A percentile compares a stretch with the other conserved stretches of the same genome.
Evolutionary conservation across 1,140 invertebrate genomes (phyloP).

Genomic region (Sycophila sp.): DNA sequence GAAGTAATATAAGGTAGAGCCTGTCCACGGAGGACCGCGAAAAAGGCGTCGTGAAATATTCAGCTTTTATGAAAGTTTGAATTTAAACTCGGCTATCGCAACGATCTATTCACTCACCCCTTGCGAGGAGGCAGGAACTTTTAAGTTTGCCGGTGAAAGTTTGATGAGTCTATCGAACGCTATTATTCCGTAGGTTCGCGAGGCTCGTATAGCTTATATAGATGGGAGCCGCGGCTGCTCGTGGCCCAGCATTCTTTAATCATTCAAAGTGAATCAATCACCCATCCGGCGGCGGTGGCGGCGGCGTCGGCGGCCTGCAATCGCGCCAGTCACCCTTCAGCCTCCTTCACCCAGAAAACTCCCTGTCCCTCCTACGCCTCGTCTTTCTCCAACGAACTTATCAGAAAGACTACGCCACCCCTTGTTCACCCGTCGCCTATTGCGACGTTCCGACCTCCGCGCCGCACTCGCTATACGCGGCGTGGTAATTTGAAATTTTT

Average conservation of each 20-base stretch:
- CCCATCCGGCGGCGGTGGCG: slow-evolving; percentile 51
- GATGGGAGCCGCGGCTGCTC: slow-evolving; percentile 16
- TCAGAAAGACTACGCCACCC: too few species aligned
- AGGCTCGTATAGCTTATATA: not conserved
- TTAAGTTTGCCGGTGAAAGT: slow-evolving; percentile 57
- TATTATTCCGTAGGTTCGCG: slow-evolving; percentile 53
- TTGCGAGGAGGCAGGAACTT: slow-evolving; percentile 38
- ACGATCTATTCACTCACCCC: slow-evolving; percentile 42
- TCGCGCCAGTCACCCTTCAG: slow-evolving; percentile 61
- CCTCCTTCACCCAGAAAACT: slow-evolving; percentile 54
- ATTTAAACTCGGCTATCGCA: slow-evolving; percentile 18
- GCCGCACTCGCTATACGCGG: not conserved
- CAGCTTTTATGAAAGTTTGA: slow-evolving; percentile 29
- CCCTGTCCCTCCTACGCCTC: slow-evolving; percentile 44
- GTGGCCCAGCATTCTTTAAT: slow-evolving; percentile 60
- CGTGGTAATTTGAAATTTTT: not conserved
- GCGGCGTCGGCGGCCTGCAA: too few species aligned
- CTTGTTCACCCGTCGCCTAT: too few species aligned
- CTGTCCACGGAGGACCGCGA: too few species aligned
- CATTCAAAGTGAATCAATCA: slow-evolving; percentile 68
- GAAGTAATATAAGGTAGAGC: too few species aligned
- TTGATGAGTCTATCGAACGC: slow-evolving; percentile 66
- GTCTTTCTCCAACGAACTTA: slow-evolving; percentile 17
- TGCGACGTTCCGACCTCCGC: not conserved
- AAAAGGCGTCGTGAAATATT: not conserved